A percentile compares a stretch with the other conserved stretches of the same genome.
Evolutionary conservation across 2,888 invertebrate genomes (phyloP).

Genomic region (Ophion ventricosus): DNA sequence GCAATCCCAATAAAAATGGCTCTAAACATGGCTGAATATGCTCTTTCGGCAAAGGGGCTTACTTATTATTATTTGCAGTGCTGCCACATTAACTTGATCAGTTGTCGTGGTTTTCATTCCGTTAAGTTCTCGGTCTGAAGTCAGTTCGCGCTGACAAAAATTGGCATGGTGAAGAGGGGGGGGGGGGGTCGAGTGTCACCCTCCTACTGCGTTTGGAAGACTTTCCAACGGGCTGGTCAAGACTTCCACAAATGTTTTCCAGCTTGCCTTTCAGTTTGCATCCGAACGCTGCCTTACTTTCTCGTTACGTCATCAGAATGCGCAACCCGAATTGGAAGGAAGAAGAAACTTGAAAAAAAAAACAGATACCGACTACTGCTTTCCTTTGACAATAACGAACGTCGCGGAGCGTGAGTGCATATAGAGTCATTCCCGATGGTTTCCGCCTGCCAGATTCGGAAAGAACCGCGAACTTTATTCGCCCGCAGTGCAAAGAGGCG

Average conservation of each 20-base stretch:
- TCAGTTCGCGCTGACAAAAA: no score
- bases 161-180: no score
- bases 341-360: neutral
- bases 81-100: no score
- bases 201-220: neutral
- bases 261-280: neutral
- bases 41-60: no score
- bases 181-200: no score
- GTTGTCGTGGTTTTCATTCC: no score
- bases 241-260: neutral
- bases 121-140: no score
- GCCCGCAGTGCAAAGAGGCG: slow-evolving; percentile 23
- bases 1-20: no score
- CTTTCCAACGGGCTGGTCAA: neutral
- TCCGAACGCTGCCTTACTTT: neutral
- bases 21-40: no score
- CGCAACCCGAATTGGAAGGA: neutral
- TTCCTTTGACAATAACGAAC: neutral
- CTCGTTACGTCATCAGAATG: neutral
- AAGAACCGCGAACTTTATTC: slow-evolving; percentile 35
- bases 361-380: neutral
- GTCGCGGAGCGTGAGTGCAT: neutral
- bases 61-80: no score
- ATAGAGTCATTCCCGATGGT: slow-evolving; percentile 53
- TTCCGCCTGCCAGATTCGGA: slow-evolving; percentile 52